Conservation (phyloP, 1,140 invertebrate species). For the Anoplolepis gracilipes region DNA sequence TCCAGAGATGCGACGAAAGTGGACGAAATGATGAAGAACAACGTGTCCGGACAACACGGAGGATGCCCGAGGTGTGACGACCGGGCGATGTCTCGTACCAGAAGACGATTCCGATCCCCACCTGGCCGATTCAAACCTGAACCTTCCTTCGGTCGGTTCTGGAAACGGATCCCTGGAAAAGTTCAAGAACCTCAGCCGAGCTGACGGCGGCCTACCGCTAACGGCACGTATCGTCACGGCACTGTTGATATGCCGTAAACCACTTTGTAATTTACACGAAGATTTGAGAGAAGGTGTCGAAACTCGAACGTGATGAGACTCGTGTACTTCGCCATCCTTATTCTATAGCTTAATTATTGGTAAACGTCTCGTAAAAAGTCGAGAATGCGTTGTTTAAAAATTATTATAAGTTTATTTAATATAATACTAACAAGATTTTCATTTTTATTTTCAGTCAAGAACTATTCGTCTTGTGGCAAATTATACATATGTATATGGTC, state of each 20-base stretch:
- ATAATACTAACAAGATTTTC: not conserved
- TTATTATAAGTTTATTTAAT: not conserved
- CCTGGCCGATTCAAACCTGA: conserved; percentile 59
- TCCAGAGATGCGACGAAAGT: not conserved
- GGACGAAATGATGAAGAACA: conserved; percentile 28
- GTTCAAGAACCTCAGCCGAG: conserved; percentile 73
- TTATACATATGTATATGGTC: not conserved
- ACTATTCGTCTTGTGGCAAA: not conserved
- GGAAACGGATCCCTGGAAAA: conserved; percentile 67
- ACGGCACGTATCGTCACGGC: conserved; percentile 22
- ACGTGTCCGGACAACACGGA: conserved; percentile 69
- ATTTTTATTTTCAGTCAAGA: conserved; percentile 16
- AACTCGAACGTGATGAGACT: not conserved
- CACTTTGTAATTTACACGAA: conserved; percentile 19
- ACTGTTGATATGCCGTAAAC: conserved; percentile 14
- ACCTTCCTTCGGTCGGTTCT: conserved; percentile 48
- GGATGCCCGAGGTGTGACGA: conserved; percentile 70
- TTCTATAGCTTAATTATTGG: not conserved
- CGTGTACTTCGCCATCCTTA: not conserved
- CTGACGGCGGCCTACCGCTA: conserved; percentile 24
- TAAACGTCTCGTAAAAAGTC: not conserved
- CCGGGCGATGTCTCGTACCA: conserved; percentile 62
- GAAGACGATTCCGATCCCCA: conserved; percentile 71
- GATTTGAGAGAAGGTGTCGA: not conserved
- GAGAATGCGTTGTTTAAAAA: not conserved